Evolutionary conservation across 2,888 invertebrate genomes (phyloP).

Genomic region (Lepidonotus clava): DNA sequence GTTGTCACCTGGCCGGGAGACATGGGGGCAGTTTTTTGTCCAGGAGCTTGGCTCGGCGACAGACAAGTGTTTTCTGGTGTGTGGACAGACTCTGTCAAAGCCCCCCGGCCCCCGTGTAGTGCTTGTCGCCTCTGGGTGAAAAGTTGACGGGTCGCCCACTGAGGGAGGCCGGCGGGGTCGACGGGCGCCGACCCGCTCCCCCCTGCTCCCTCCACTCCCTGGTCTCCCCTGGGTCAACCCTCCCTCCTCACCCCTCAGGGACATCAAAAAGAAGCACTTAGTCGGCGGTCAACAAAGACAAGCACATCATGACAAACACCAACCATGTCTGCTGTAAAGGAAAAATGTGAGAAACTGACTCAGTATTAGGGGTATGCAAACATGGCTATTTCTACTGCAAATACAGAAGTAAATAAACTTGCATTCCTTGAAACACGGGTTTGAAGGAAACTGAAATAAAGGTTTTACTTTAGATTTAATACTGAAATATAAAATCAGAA

Average conservation of each 20-base stretch:
- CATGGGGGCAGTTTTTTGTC: not conserved
- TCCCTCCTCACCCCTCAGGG: slow-evolving; percentile 1
- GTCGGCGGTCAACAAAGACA: slow-evolving; percentile 18
- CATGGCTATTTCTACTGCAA: no score
- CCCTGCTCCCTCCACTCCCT: not conserved
- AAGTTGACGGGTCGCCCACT: slow-evolving; percentile 44
- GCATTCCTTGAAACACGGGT: no score
- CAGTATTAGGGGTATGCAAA: no score
- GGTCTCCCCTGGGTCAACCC: not conserved
- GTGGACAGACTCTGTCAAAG: slow-evolving; percentile 4
- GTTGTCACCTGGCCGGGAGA: not conserved
- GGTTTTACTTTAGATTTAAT: no score
- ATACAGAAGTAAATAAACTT: no score
- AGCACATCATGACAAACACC: not conserved
- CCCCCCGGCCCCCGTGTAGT: not conserved
- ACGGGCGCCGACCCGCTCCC: not conserved
- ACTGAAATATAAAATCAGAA: no score
- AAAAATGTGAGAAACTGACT: no score
- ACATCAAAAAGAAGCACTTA: not conserved
- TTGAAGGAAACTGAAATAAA: no score
- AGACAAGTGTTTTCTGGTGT: slow-evolving; percentile 27
- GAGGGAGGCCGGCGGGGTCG: slow-evolving; percentile 27
- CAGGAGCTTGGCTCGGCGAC: not conserved
- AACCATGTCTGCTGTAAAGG: no score
- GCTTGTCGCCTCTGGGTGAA: slow-evolving; percentile 45